These are phyloP conservation scores for Strigamia transsilvanica DNA, from an alignment of 2,888 invertebrate species.

Conservation along the genomic window DNA sequence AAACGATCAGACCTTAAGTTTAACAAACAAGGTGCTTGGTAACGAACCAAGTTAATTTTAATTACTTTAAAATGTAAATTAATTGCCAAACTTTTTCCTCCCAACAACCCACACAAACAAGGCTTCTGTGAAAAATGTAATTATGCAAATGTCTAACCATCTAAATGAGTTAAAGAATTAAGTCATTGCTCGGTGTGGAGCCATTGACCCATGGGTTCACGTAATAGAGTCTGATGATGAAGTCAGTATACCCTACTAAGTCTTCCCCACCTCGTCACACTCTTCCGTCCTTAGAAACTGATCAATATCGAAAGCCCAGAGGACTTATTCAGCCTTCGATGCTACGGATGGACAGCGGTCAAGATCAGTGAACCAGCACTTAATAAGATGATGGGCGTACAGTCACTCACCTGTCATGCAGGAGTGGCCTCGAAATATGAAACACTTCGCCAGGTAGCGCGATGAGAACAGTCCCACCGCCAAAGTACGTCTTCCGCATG, in stretches of 20 bases:
- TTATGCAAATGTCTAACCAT: constrained; percentile 19
- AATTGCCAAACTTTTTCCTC: constrained; percentile 39
- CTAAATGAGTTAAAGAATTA: constrained; percentile 42
- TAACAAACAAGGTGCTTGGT: constrained; percentile 12
- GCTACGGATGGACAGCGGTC: constrained; percentile 46
- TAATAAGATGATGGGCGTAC: constrained; percentile 46
- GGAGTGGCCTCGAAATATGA: constrained; percentile 73
- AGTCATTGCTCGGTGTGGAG: neutral
- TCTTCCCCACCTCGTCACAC: constrained; percentile 9
- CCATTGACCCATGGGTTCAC: constrained; percentile 37
- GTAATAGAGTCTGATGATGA: constrained; percentile 45
- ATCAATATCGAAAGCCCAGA: constrained; percentile 41
- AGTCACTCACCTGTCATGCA: constrained; percentile 75
- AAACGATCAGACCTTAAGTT: constrained; percentile 7
- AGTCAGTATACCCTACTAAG: constrained; percentile 5
- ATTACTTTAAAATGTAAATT: constrained; percentile 49
- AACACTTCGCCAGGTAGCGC: constrained; percentile 76
- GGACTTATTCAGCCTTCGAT: constrained; percentile 37
- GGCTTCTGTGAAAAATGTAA: constrained; percentile 39
- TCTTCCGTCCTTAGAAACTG: constrained; percentile 35
- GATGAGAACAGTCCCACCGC: constrained; percentile 92
- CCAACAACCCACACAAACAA: constrained; percentile 34
- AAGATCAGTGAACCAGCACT: constrained; percentile 34
- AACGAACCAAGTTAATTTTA: constrained; percentile 47
- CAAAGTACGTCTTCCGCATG: constrained; percentile 80